Conservation (phyloP, 2,113 vertebrate species). For the human (Homo sapiens) region GRCh38 chr4:69954001-69954500, state of each 20-base stretch:
- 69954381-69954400: background rate
- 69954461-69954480: background rate
- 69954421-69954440: background rate
- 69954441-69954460: background rate
- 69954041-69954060: background rate
- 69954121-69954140: background rate
- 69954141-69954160: background rate
- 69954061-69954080: background rate
- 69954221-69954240: background rate
- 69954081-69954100: background rate
- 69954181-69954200: background rate
- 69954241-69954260: background rate
- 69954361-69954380: background rate
- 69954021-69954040: background rate
- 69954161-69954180: background rate
- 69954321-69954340: background rate
- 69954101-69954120: background rate
- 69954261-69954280: background rate
- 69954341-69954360: background rate
- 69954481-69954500: background rate
- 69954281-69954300: background rate
- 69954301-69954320: background rate
- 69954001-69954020: background rate
- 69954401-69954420: background rate
- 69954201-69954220: background rate